Percentiles rank a stretch among this genome's conserved stretches.
These are phyloP conservation scores for Sebastes ruberrimus DNA, from an alignment of 2,797 vertebrate species.

Conservation along the genomic window DNA sequence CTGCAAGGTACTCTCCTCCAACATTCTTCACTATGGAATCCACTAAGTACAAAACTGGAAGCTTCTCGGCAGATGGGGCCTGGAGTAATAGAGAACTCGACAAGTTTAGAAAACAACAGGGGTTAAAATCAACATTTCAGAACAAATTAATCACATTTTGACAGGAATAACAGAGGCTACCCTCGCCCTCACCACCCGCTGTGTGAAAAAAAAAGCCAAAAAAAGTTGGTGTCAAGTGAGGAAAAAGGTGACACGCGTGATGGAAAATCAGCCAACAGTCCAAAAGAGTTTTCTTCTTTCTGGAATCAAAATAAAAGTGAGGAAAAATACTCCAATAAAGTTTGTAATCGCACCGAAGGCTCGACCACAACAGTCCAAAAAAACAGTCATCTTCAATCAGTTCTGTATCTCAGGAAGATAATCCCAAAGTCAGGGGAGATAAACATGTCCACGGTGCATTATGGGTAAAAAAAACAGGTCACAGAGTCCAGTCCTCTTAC, in stretches of 20 bases:
- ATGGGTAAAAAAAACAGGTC: not conserved
- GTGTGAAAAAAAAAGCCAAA: not conserved
- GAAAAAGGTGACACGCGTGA: not conserved
- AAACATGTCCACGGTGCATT: constrained; percentile 20
- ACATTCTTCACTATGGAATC: constrained; percentile 99
- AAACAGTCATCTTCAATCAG: not conserved
- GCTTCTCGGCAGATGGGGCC: constrained; percentile 96
- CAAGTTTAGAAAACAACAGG: constrained; percentile 95
- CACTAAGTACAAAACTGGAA: constrained; percentile 99
- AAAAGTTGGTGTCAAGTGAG: not conserved
- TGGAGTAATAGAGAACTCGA: constrained; percentile 99
- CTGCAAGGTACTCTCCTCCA: constrained; percentile 98
- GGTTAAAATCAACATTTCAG: constrained; percentile 74
- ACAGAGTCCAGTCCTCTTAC: constrained; percentile 50
- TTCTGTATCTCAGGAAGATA: not conserved
- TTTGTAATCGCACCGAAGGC: not conserved
- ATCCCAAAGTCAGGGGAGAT: not conserved
- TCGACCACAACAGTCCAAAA: not conserved
- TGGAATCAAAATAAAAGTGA: not conserved
- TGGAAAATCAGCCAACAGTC: not conserved
- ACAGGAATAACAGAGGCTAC: not conserved
- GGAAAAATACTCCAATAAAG: not conserved
- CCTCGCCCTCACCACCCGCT: constrained; percentile 1
- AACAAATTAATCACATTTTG: constrained; percentile 23
- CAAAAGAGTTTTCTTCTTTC: not conserved